Evolutionary conservation across 2,888 invertebrate genomes (phyloP).

Genomic region (Rambutsinella grinnellia): DNA sequence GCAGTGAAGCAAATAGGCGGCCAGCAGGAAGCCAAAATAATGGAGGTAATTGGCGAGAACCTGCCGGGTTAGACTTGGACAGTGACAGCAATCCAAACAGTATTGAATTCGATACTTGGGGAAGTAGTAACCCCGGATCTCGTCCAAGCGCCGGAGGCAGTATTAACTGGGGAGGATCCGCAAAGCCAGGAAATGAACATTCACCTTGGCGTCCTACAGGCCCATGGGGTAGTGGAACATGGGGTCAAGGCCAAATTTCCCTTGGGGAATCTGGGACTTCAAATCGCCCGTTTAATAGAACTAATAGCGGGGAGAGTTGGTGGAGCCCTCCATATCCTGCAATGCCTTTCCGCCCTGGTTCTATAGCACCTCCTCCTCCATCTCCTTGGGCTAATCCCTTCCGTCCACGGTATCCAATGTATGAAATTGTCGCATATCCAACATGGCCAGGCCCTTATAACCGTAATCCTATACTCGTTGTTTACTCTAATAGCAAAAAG

Average conservation of each 20-base stretch:
- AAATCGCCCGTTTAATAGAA: slow-evolving; percentile 4
- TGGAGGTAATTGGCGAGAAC: not conserved
- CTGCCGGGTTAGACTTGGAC: too few species aligned
- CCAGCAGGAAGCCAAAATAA: not conserved
- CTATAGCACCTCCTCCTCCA: not conserved
- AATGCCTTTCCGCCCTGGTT: not conserved
- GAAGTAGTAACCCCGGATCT: not conserved
- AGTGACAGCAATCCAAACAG: not conserved
- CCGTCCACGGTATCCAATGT: slow-evolving; percentile 20
- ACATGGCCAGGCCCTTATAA: slow-evolving; percentile 30
- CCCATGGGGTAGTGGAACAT: slow-evolving; percentile 21
- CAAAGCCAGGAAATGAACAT: not conserved
- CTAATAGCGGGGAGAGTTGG: not conserved
- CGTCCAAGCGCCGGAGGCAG: not conserved
- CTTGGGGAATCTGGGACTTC: not conserved
- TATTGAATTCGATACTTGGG: slow-evolving; percentile 20
- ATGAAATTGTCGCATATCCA: slow-evolving; percentile 41
- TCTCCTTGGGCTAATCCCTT: not conserved
- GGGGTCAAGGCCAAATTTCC: not conserved
- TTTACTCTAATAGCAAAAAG: slow-evolving; percentile 40
- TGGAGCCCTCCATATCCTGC: not conserved
- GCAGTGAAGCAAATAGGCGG: not conserved
- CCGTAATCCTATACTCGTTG: slow-evolving; percentile 22
- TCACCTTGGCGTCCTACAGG: slow-evolving; percentile 29
- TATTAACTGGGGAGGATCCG: slow-evolving; percentile 27